Evolutionary conservation across 53 echinoderm and acorn worm genomes (phyloP), one percentile per base, ranked within the genome.

Genomic region (Holothuria scabra): DNA sequence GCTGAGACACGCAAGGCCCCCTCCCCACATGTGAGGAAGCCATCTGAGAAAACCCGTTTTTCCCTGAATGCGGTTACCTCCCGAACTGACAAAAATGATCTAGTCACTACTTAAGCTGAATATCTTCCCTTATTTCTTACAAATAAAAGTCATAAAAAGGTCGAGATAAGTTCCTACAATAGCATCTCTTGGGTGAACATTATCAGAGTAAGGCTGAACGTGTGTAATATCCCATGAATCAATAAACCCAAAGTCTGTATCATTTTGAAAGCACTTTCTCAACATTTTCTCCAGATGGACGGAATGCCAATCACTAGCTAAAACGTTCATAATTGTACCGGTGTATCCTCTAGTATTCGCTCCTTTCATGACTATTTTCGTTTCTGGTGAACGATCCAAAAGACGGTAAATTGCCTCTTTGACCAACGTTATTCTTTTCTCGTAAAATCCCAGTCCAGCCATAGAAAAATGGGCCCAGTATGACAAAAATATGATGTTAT

Each of bases 391-490:
- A 11, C 72, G 31, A 1, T 30, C 23, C 14, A 72, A 49, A 13
- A 72, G 26, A 20, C 72, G 72, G 22, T 72, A 24, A 4, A 72
- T 24, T 12, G 72, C 72, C 20, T 72, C 72, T 10, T 48, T 41
- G 2, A 72, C 46, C 24, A 48, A 22, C 21, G 14, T 26, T 8
- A 72, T 44, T 32, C 72, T 44, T 23, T 3, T 72, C 28, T 72
- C 28, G 22, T 72, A 72, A 25, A 44, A 72, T 12, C 48, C 4
- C 46, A 28, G 46, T 10, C 72, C 72, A 16, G 24, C 7, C 72
- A 72, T 72, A 3, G 72, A 46, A 48, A 72, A 72, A 72, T 72
- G 72, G 7, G 72, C 72, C 72, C 72, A 72, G 16, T 72, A 72
- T 22, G 72, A 72, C 31, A 72, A 48, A 24, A 72, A 72, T 72